phyloP scores from a whole-genome alignment of 1,140 invertebrate species.

The Apolygus lucorum region DNA sequence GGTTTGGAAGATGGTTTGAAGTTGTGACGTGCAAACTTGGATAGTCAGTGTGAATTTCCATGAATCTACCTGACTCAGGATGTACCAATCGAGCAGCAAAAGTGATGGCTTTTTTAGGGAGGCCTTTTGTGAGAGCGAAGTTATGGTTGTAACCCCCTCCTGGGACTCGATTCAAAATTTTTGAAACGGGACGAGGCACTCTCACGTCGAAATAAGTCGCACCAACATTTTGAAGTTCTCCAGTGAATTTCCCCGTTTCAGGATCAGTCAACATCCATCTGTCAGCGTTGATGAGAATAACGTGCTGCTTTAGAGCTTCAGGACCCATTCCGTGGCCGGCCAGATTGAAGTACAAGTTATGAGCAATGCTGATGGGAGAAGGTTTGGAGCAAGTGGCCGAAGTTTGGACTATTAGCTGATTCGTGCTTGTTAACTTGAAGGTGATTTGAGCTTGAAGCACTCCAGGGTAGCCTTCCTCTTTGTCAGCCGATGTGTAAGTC shows the following conservation, averaged over 20 bases:
- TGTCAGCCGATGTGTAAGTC: slow-evolving; percentile 60
- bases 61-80: slow-evolving; percentile 54
- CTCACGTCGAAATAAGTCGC: slow-evolving; percentile 62
- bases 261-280: slow-evolving; percentile 36
- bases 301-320: slow-evolving; percentile 44
- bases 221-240: slow-evolving; percentile 48
- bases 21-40: slow-evolving; percentile 56
- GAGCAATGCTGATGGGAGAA: slow-evolving; percentile 81
- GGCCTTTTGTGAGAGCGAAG: slow-evolving; percentile 48
- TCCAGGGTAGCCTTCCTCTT: slow-evolving; percentile 83
- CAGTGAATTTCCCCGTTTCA: slow-evolving; percentile 32
- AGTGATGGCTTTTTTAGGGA: slow-evolving; percentile 30
- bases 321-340: slow-evolving; percentile 59
- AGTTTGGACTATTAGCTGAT: slow-evolving; percentile 61
- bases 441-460: slow-evolving; percentile 53
- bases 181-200: slow-evolving; percentile 43
- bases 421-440: slow-evolving; percentile 63
- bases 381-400: slow-evolving; percentile 61
- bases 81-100: slow-evolving; percentile 49
- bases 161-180: slow-evolving; percentile 42
- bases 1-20: slow-evolving; percentile 43
- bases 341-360: slow-evolving; percentile 91
- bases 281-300: slow-evolving; percentile 46
- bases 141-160: slow-evolving; percentile 58
- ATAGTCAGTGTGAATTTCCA: slow-evolving; percentile 54